Evolutionary conservation across 2,888 invertebrate species (phyloP), one percentile per base, ranked within the genome.

Genomic region (Calliopum simillimum): DNA sequence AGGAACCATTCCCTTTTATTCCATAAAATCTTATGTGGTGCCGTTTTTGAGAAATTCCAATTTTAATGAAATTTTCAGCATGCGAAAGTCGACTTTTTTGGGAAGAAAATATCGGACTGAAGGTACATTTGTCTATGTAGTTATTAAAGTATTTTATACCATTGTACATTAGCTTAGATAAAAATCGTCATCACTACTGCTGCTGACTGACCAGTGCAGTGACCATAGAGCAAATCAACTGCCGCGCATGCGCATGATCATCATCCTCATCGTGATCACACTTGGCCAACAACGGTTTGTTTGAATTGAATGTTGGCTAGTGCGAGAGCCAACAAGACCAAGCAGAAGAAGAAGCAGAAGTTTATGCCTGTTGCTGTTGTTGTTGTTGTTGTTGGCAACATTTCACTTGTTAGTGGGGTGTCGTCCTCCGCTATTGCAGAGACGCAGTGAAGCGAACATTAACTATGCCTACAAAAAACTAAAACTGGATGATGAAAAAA

Each of bases 361-460:
- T 33, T 33, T 5, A 33, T 33, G 33, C 33, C 4, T 25, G 23
- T 47, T 46, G 47, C 51, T 55, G 53, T n/a, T n/a, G n/a, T 44
- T 44, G 61, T 44, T 61, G 61, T 6, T 25, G 23, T 47, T 46
- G 47, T 64, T 55, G 53, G 65, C 65, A 66, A 55, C 65, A 53
- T 55, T 55, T 66, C 55, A 66, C 55, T 66, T 69, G 69, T 63
- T 64, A 56, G 69, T 68, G 68, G 51, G 63, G 63, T 63, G 63
- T 63, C 63, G 69, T 69, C 63, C 56, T 64, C 62, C 55, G 53
- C 62, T 61, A 25, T 13, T 16, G 51, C 56, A 46, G 8, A 47
- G 19, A 55, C 47, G 62, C 68, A 69, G 53, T 63, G 41, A 33
- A 69, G 68, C 68, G 63, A 4, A 1, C 64, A 53, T 41, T 64